These are phyloP conservation scores for Palythoa heliodiscus DNA, from an alignment of 92 coral and sea anemone genomes.

Conservation along the genomic window DNA sequence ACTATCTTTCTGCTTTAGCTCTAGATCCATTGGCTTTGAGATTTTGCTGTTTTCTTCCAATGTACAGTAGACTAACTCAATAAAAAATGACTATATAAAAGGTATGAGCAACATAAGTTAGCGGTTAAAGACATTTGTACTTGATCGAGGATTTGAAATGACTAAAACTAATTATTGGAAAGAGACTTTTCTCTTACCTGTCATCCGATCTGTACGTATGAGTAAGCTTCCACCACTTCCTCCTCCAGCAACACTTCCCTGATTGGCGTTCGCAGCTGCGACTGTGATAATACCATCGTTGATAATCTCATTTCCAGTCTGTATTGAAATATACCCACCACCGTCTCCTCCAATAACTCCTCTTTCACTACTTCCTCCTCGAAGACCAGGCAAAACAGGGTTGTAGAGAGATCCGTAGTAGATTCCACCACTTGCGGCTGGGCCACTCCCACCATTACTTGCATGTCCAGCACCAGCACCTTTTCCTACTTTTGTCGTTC, in stretches of 20 bases:
- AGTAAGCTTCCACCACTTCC: conserved; percentile 77
- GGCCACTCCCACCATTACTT: conserved; percentile 63
- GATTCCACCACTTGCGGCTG: conserved; percentile 45
- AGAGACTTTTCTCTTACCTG: conserved; percentile 38
- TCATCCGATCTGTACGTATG: conserved; percentile 49
- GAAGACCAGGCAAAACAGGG: conserved; percentile 58
- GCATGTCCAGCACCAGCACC: conserved; percentile 77
- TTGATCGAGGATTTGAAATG: too few species aligned
- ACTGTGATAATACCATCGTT: conserved; percentile 66
- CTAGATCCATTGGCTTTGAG: too few species aligned
- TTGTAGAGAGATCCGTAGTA: conserved; percentile 67
- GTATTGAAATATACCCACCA: conserved; percentile 62
- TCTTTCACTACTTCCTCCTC: conserved; percentile 55
- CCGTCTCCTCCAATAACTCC: conserved; percentile 58
- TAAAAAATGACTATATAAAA: too few species aligned
- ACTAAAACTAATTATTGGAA: too few species aligned
- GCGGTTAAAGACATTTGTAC: not conserved
- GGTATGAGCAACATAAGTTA: too few species aligned
- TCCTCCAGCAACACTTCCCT: conserved; percentile 71
- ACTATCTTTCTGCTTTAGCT: too few species aligned
- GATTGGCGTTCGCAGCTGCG: conserved; percentile 54
- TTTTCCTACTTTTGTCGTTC: conserved; percentile 24
- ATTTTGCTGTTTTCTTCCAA: too few species aligned
- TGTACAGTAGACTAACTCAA: too few species aligned
- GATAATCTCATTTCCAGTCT: conserved; percentile 57